Evolutionary conservation across 2,888 invertebrate species (phyloP), one percentile per base, ranked within the genome.

Genomic region (Ecliptopera silaceata): DNA sequence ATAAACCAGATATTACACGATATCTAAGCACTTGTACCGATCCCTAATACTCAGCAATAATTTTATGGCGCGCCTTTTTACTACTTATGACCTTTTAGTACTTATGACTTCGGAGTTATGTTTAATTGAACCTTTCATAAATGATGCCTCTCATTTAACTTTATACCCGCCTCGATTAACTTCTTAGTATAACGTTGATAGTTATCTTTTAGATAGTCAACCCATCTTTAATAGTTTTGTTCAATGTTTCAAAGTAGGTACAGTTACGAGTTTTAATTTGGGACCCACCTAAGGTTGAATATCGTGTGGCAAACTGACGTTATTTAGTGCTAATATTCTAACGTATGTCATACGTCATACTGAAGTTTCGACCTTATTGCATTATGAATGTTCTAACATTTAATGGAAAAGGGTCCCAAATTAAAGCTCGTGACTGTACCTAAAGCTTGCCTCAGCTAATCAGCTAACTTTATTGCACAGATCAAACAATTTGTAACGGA

Each of bases 41-140:
- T 62, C 65, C 64, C 62, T 62, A 49, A 59, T 51, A 58, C 64
- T 66, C 66, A 66, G 66, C 66, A 64, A 61, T 66, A 59, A 64
- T 64, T 64, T 66, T 58, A 66, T 43, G 51, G 55, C 51, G 6
- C 20, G 58, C 50, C 60, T 62, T 65, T 65, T 62, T 62, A 60
- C 62, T 58, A 56, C 62, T 65, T 56, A 54, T 56, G 61, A 61
- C 61, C 63, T 50, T 54, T 59, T 55, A 55, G 57, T 55, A 61
- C 61, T 63, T 57, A 56, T 55, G 61, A 59, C 61, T 61, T 48
- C 45, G 41, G 53, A 59, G 65, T 59, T 57, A 59, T 49, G 56
- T 57, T 47, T 59, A 26, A 49, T 56, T 56, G 46, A 56, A 54
- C 61, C 57, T 57, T 54, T 29, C 53, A 43, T 56, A 60, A 56